A percentile compares a stretch with the other conserved stretches of the same genome.
These are phyloP conservation scores for Belonocnema kinseyi DNA, from an alignment of 1,140 invertebrate genomes.

Conservation along the genomic window DNA sequence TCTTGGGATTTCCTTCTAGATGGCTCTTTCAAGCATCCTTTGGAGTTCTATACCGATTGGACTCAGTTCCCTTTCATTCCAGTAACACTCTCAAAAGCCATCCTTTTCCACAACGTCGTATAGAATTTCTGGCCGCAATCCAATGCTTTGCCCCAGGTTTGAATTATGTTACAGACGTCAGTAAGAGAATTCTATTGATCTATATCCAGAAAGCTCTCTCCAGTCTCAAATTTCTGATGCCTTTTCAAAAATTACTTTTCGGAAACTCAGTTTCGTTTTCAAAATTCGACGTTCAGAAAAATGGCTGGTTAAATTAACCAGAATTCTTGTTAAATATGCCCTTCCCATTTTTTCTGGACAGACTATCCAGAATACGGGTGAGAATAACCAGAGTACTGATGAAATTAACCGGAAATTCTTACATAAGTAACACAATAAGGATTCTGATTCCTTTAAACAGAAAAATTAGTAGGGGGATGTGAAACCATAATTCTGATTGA, in stretches of 20 bases:
- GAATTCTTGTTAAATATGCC: no score
- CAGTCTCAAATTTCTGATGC: constrained; percentile 1
- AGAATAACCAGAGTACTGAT: no score
- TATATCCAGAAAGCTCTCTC: not conserved
- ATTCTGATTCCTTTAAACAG: no score
- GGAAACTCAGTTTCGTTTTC: not conserved
- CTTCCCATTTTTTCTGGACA: no score
- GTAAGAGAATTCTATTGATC: constrained; percentile 21
- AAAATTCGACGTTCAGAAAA: not conserved
- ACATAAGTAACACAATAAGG: no score
- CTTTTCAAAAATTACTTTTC: not conserved
- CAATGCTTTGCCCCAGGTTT: constrained; percentile 21
- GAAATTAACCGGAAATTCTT: no score
- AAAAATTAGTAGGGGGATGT: no score
- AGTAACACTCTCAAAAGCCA: not conserved
- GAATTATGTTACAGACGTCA: constrained; percentile 10
- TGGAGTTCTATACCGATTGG: constrained; percentile 16
- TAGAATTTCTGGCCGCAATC: constrained; percentile 22
- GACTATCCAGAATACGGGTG: no score
- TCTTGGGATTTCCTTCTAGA: constrained; percentile 21
- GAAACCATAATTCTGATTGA: no score
- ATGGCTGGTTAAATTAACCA: no score
- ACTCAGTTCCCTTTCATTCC: constrained; percentile 12
- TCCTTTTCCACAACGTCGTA: constrained; percentile 11
- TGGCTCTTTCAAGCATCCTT: constrained; percentile 16